Evolutionary conservation across 2,888 invertebrate species (phyloP), one percentile per base, ranked within the genome.

Genomic region (Plusia festucae): DNA sequence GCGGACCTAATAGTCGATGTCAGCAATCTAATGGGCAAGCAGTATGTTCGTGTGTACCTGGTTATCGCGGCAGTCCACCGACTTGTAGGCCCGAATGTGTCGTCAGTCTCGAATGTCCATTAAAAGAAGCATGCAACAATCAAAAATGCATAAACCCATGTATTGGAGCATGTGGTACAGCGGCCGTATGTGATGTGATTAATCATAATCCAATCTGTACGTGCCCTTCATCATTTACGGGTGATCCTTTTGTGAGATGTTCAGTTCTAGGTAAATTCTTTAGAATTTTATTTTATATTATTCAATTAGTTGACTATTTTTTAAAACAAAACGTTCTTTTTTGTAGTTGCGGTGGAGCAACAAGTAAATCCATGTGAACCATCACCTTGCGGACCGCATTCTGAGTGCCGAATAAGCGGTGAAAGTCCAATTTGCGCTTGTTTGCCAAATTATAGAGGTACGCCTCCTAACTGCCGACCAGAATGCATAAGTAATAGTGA

Each of bases 401-500:
- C 97, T 0, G 95, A 97, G 79, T 98, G 98, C 83, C 96, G 96
- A 89, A 93, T 96, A 59, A 93, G 95, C 44, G 96, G 96, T 24
- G 96, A 96, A 68, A 95, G 96, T 55, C 97, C 97, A 2, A 96
- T 97, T 1, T 98, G 98, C 84, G 97, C 97, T 30, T 98, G 98
- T 83, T 89, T 96, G 60, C 94, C 96, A 56, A 95, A 95, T 74
- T 97, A 96, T 79, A 95, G 96, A 70, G 97, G 97, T 57, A 92
- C 96, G 24, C 97, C 98, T 44, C 97, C 97, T 73, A 97, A 97
- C 82, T 98, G 98, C 83, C 94, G 97, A 72, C 97, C 97, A 4
- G 98, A 98, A 92, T 98, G 98, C 88, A 95, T 97, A 55, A 96
- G 97, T 73, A 97, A 97, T 83, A 96, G 96, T 61, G 97, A 98